Percentiles rank a stretch among this genome's conserved stretches.
Conservation (phyloP, 1,140 invertebrate species). For the Lepidurus packardi region DNA sequence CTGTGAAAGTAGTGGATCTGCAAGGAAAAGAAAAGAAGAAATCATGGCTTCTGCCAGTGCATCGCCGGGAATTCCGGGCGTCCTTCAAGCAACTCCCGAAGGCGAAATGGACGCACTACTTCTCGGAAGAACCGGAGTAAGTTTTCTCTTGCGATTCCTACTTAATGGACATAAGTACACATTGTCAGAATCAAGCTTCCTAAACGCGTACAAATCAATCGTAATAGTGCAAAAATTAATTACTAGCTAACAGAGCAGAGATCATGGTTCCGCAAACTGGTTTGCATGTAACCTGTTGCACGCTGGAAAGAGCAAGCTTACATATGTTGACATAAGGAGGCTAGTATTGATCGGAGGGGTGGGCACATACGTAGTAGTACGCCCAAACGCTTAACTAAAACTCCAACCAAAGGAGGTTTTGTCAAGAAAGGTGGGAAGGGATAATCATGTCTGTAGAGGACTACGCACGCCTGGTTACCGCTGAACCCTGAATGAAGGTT, state of each 20-base stretch:
- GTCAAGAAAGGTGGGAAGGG: background rate
- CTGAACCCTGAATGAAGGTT: background rate
- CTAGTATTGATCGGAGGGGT: background rate
- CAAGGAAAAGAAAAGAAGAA: background rate
- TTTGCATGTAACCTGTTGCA: background rate
- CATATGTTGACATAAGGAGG: background rate
- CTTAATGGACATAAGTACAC: background rate
- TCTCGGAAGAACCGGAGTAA: constrained; percentile 6
- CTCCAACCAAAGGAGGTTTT: background rate
- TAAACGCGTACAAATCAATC: too few species aligned
- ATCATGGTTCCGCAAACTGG: background rate
- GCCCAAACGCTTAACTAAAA: background rate
- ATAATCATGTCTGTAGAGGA: too few species aligned
- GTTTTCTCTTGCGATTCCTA: background rate
- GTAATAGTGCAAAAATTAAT: background rate
- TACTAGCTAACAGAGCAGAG: background rate
- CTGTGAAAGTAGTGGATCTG: background rate
- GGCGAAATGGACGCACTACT: background rate
- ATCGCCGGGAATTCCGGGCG: background rate
- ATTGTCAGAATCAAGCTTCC: too few species aligned
- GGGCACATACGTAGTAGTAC: background rate
- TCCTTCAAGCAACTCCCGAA: background rate
- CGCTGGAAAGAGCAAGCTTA: constrained; percentile 2
- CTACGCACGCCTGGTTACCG: background rate
- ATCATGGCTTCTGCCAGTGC: background rate